Base-by-base conservation (phyloP, 1,140 invertebrate species). In the Panagrolaimus sp. region DNA sequence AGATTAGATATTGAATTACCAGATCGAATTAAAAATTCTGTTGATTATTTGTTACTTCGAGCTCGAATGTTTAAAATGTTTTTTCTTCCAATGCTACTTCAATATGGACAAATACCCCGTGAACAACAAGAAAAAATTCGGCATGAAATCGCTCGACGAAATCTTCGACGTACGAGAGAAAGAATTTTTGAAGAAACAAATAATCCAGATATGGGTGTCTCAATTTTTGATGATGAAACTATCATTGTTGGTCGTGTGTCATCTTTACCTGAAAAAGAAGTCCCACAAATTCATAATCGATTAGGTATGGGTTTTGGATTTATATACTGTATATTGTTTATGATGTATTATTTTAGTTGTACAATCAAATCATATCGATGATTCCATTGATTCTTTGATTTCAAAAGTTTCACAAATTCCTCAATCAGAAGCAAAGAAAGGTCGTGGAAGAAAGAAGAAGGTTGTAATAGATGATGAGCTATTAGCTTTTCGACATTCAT, bases 21-120 rank as follows among this genome's bases (percentile, higher is more conserved):
- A 27, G 20, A 57, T n/a, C 51, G 51, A 27, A 57, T 57, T 25
- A 57, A 11, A 27, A 27, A 57, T n/a, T 57, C 51, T 0, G 27
- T 57, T 3, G 51, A 57, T 27, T 57, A 57, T 16, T 27, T 57
- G 20, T 9, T 57, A 11, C n/a, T 57, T 11, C 20, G 51, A 27
- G 51, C 51, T 25, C 51, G 51, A n/a, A 13, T 57, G 51, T 57
- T n/a, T 5, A 57, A 57, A 57, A n/a, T 57, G n/a, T 57, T 57
- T 16, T 57, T 57, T 27, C n/a, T 57, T 20, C 51, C 51, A 27
- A 57, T 57, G 51, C 5, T 57, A 27, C 20, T 57, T 20, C 20
- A 57, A 8, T 57, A 57, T 13, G 51, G 51, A 25, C 51, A 57
- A 27, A 20, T 20, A 16, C 11, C 20, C 11, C 0, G 9, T 0